Percentiles rank a stretch among this genome's conserved stretches.
phyloP scores from a whole-genome alignment of 2,888 invertebrate genomes.

The Oegoconia quadripuncta region DNA sequence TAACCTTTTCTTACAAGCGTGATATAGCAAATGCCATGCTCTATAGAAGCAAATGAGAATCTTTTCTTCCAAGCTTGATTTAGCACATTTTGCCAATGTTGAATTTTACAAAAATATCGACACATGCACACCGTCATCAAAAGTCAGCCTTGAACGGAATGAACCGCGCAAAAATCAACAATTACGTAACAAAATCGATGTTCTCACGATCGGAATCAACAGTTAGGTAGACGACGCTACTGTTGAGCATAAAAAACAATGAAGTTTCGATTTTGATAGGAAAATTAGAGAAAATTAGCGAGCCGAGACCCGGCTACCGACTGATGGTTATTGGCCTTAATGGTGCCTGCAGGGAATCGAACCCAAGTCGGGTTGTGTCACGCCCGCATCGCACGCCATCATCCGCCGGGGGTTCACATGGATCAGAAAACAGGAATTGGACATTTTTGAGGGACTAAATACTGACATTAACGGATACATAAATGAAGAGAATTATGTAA shows the following conservation, averaged over 20 bases:
- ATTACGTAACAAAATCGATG: slow-evolving; percentile 58
- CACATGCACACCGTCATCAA: slow-evolving; percentile 42
- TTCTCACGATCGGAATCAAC: slow-evolving; percentile 65
- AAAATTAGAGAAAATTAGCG: slow-evolving; percentile 78
- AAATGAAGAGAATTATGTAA: neutral
- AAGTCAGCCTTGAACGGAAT: slow-evolving; percentile 43
- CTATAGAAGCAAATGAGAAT: slow-evolving; percentile 9
- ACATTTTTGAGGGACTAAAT: neutral
- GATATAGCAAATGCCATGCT: too few species aligned
- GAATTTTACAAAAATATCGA: slow-evolving; percentile 38
- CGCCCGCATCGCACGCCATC: slow-evolving; percentile 61
- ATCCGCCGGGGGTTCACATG: slow-evolving; percentile 48
- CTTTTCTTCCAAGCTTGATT: slow-evolving; percentile 63
- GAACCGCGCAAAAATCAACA: slow-evolving; percentile 40
- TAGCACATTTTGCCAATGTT: slow-evolving; percentile 60
- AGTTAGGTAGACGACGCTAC: slow-evolving; percentile 57
- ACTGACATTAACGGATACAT: neutral
- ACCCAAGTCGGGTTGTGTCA: slow-evolving; percentile 55
- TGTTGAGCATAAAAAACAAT: slow-evolving; percentile 49
- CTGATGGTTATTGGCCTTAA: slow-evolving; percentile 74
- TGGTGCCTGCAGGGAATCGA: slow-evolving; percentile 69
- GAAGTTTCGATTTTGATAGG: slow-evolving; percentile 71
- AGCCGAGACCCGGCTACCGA: slow-evolving; percentile 62
- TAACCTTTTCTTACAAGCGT: slow-evolving; percentile 16
- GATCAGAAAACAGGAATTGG: slow-evolving; percentile 4